Percentiles rank a stretch among this genome's conserved stretches.
Evolutionary conservation across 2,113 vertebrate species (phyloP).

Genomic region (Paramisgurnus dabryanus): DNA sequence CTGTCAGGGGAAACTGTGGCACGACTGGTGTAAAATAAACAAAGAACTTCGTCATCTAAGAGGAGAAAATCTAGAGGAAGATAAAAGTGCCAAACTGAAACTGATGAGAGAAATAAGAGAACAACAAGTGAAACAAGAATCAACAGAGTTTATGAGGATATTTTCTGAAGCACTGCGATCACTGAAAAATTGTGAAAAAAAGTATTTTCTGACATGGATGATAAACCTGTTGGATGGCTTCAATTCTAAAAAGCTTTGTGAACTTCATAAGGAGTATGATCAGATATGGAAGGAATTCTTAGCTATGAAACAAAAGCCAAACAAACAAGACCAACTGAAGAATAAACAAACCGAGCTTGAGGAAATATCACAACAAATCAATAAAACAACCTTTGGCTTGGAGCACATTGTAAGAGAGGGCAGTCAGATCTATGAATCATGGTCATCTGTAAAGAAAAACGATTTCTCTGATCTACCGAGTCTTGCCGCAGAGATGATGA

Average conservation of each 20-base stretch:
- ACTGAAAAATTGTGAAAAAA: constrained; percentile 50
- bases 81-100: constrained; percentile 61
- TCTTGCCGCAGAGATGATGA: constrained; percentile 76
- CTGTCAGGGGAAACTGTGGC: constrained; percentile 44
- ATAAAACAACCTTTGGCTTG: constrained; percentile 61
- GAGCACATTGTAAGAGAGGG: constrained; percentile 78
- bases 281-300: constrained; percentile 59
- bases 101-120: constrained; percentile 60
- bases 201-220: constrained; percentile 73
- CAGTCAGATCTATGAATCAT: constrained; percentile 78
- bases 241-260: constrained; percentile 51
- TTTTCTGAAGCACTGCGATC: constrained; percentile 54
- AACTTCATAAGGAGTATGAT: constrained; percentile 59
- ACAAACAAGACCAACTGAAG: constrained; percentile 37
- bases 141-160: constrained; percentile 27
- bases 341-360: constrained; percentile 54
- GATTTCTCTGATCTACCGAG: constrained; percentile 57
- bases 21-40: constrained; percentile 39
- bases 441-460: constrained; percentile 16
- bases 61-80: constrained; percentile 60
- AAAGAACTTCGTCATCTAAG: constrained; percentile 58
- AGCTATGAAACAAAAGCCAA: constrained; percentile 53
- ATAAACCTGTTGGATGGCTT: constrained; percentile 59
- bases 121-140: constrained; percentile 51
- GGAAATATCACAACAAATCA: constrained; percentile 59